These are phyloP conservation scores for Agraylea sexmaculata DNA, from an alignment of 1,140 invertebrate species.

Conservation along the genomic window DNA sequence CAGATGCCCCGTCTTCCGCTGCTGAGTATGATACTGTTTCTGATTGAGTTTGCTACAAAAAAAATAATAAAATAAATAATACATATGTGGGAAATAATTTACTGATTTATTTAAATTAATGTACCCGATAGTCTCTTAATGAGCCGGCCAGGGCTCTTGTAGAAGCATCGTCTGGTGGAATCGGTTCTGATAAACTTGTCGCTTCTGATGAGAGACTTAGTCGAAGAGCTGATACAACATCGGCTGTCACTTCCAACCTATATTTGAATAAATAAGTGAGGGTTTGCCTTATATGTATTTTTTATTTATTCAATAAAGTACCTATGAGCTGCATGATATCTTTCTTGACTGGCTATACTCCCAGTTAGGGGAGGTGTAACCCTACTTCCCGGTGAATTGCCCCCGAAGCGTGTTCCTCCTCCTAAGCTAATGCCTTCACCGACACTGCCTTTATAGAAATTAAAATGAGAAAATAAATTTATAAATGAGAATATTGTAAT, in stretches of 20 bases:
- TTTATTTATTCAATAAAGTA: constrained; percentile 12
- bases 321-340: constrained; percentile 21
- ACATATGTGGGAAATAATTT: constrained; percentile 1
- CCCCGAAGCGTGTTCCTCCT: constrained; percentile 31
- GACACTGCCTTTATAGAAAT: constrained; percentile 36
- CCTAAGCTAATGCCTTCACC: constrained; percentile 56
- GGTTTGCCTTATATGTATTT: not conserved
- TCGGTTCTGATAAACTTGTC: constrained; percentile 42
- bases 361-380: constrained; percentile 7
- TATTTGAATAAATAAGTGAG: constrained; percentile 3
- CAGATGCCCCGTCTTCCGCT: constrained; percentile 45
- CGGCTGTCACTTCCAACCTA: constrained; percentile 65
- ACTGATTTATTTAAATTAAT: not conserved
- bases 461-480: constrained; percentile 39
- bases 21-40: constrained; percentile 21
- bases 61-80: constrained; percentile 6
- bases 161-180: constrained; percentile 50
- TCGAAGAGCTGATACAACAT: constrained; percentile 36
- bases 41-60: constrained; percentile 20
- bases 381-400: constrained; percentile 4
- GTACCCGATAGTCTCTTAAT: constrained; percentile 48
- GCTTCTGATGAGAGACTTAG: constrained; percentile 52
- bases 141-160: constrained; percentile 68
- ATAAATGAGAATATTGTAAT: constrained; percentile 3
- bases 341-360: constrained; percentile 14